Evolutionary conservation across 2,797 vertebrate genomes (phyloP), one percentile per base, ranked within the genome.

Genomic region (Muscicapa striata): DNA sequence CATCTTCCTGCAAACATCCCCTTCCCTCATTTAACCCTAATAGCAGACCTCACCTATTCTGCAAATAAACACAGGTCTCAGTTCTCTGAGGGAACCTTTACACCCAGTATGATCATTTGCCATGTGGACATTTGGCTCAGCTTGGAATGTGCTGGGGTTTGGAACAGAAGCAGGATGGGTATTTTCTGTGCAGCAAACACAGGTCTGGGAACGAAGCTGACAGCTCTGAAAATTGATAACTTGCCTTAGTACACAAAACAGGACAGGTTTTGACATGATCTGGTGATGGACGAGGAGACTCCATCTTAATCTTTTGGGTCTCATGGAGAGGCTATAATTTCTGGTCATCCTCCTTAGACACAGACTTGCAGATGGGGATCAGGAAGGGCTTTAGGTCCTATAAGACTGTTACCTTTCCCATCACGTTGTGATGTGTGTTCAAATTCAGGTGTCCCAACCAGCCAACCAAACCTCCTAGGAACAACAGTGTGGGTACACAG

Each of bases 391-490:
- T 78, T 46, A 55, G 34, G 21, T 79, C 24, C 63, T 73, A 58
- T 3, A 17, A 64, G 19, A 4, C 20, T 67, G 16, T 55, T 78
- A 13, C 5, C 5, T 40, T 51, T 83, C 20, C 34, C 40, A 41
- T 21, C n/a, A 45, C 0, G 0, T 24, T 72, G 18, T 34, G 32
- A 51, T 34, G 16, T 66, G n/a, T 2, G 0, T 61, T 70, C 40
- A 29, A 40, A 69, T 49, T 66, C 2, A 0, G 3, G 43, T 85
- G 51, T 68, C 43, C 32, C 58, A 80, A 1, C 6, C 46, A 85
- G 16, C 7, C 29, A 78, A 18, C 17, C 24, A 75, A 77, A 77
- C 16, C 22, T 64, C 32, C 30, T 27, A 32, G 21, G 24, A 43
- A 62, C 13, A 34, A 18, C 13, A 30, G 36, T 3, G 16, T 7